Conservation (phyloP, 2,113 vertebrate species). For the Climacteris rufus region DNA sequence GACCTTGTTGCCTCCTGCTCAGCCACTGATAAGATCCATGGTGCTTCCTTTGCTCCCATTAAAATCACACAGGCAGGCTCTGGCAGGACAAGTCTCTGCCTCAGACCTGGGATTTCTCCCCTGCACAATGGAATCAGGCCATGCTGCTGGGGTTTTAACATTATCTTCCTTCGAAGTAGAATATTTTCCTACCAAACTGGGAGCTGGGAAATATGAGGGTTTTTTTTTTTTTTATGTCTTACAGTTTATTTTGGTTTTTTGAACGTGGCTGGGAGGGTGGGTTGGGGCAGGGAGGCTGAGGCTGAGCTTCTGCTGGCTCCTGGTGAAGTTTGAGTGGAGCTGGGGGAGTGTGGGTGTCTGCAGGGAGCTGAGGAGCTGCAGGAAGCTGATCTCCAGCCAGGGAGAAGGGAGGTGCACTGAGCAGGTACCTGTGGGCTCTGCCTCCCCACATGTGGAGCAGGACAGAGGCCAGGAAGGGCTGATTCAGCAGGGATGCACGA, state of each 20-base stretch:
- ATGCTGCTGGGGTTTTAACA: neutral
- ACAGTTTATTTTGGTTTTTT: neutral
- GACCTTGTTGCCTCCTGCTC: constrained; percentile 58
- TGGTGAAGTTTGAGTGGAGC: neutral
- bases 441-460: neutral
- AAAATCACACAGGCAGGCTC: neutral
- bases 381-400: neutral
- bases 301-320: neutral
- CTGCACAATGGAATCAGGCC: neutral
- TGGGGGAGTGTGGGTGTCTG: neutral
- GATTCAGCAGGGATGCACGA: neutral
- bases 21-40: neutral
- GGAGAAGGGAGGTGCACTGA: neutral
- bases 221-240: neutral
- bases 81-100: constrained; percentile 5
- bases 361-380: neutral
- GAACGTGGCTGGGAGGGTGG: neutral
- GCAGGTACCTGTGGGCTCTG: neutral
- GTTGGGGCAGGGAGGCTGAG: neutral
- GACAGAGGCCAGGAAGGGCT: neutral
- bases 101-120: neutral
- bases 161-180: neutral
- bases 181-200: fast-evolving
- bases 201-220: neutral
- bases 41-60: neutral